Evolutionary conservation across 2,113 vertebrate species (phyloP).

Genomic region (Marmota monax): DNA sequence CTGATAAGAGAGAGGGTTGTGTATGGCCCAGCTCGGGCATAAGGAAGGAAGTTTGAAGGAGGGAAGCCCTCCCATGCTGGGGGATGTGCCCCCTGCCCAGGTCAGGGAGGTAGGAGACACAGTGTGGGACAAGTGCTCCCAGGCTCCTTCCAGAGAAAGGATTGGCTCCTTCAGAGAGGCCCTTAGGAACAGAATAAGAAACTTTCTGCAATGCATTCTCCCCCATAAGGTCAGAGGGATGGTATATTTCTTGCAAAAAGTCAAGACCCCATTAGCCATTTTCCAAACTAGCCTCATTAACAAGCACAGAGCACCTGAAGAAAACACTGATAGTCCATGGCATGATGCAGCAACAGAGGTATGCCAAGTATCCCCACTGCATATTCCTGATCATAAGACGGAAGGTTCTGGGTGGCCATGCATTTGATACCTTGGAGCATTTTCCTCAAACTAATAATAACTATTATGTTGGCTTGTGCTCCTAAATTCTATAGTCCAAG

Average conservation of each 20-base stretch:
- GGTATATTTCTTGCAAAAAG: background rate
- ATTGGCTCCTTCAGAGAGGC: background rate
- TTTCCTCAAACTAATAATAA: too few relatives aligned
- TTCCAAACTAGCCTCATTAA: background rate
- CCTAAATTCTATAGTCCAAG: too few relatives aligned
- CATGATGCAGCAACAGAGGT: too few relatives aligned
- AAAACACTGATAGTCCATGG: too few relatives aligned
- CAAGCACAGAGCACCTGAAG: too few relatives aligned
- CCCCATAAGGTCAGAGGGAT: fast-evolving
- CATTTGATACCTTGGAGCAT: too few relatives aligned
- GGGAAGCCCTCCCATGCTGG: fast-evolving
- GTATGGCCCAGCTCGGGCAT: background rate
- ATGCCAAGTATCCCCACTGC: too few relatives aligned
- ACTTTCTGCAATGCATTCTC: background rate
- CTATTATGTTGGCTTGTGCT: too few relatives aligned
- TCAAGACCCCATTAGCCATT: fast-evolving
- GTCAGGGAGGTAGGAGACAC: fast-evolving
- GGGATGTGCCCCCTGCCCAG: background rate
- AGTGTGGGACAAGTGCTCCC: background rate
- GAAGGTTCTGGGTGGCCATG: too few relatives aligned
- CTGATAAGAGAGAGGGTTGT: background rate
- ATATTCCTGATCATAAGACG: fast-evolving
- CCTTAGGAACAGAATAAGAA: background rate
- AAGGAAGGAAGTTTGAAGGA: too few relatives aligned
- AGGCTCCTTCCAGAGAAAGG: background rate